Conservation (phyloP, 2,888 invertebrate genomes). For the Agrypnus murinus region DNA sequence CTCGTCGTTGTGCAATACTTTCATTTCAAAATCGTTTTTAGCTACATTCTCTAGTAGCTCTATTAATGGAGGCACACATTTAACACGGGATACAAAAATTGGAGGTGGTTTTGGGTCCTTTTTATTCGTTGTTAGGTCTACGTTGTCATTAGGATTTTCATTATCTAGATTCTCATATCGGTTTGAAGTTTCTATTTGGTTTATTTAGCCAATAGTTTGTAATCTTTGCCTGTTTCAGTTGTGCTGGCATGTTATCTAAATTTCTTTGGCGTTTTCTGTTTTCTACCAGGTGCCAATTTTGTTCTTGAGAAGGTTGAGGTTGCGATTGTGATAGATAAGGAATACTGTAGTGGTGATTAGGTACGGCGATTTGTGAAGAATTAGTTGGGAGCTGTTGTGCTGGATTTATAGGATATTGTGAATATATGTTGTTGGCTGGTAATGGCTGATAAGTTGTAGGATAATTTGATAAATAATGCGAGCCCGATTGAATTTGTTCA, state of each 20-base stretch:
- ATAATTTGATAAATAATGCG: slow-evolving; percentile 8
- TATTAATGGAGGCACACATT: slow-evolving; percentile 16
- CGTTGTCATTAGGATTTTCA: slow-evolving; percentile 9
- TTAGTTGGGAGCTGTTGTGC: not conserved
- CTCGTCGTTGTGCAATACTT: slow-evolving; percentile 27
- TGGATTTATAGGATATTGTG: slow-evolving; percentile 22
- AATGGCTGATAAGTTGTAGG: too few species aligned
- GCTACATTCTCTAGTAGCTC: slow-evolving; percentile 21
- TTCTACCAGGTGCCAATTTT: slow-evolving; percentile 7
- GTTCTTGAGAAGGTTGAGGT: slow-evolving; percentile 5
- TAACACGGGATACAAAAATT: slow-evolving; percentile 24
- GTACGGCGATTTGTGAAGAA: slow-evolving; percentile 3
- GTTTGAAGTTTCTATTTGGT: slow-evolving; percentile 4
- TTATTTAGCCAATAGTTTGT: too few species aligned
- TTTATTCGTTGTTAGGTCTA: slow-evolving; percentile 19
- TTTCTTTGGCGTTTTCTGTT: slow-evolving; percentile 17
- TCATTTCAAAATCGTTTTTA: slow-evolving; percentile 23
- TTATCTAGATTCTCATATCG: slow-evolving; percentile 18
- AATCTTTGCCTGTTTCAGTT: slow-evolving; percentile 28
- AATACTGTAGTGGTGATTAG: slow-evolving; percentile 20
- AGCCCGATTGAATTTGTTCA: slow-evolving; percentile 7
- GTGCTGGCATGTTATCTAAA: slow-evolving; percentile 13
- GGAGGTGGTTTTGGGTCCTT: slow-evolving; percentile 19
- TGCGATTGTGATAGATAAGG: slow-evolving; percentile 25
- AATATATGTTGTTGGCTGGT: slow-evolving; percentile 18